phyloP scores from a whole-genome alignment of 2,113 vertebrate species.

The Apodemus speciosus region DNA sequence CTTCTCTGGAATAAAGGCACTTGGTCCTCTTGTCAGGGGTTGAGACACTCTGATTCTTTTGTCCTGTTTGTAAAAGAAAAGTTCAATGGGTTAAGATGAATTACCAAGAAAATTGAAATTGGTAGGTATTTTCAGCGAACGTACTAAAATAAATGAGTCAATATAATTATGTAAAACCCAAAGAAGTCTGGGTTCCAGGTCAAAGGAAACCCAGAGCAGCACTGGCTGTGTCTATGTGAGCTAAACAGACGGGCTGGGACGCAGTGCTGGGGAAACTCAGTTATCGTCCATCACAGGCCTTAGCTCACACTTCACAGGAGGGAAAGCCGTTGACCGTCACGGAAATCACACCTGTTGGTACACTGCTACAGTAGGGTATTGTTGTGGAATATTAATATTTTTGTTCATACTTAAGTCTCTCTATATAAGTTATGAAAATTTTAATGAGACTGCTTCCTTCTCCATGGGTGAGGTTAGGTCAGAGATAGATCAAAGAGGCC shows the following conservation, averaged over 20 bases:
- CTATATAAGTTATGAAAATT: not conserved
- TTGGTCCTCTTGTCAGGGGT: slow-evolving; percentile 89
- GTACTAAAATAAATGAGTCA: slow-evolving; percentile 37
- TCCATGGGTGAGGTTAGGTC: not conserved
- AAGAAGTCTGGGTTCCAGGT: not conserved
- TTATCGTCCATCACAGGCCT: not conserved
- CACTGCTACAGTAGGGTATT: accelerated
- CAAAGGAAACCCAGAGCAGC: not conserved
- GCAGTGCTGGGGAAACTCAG: not conserved
- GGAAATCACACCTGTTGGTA: not conserved
- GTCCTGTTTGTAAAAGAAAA: slow-evolving; percentile 84
- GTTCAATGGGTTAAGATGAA: slow-evolving; percentile 38
- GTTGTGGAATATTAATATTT: slow-evolving; percentile 7
- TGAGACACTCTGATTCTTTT: slow-evolving; percentile 87
- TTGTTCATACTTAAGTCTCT: not conserved
- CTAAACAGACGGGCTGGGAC: no score
- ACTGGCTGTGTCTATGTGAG: not conserved
- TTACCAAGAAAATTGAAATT: slow-evolving; percentile 48
- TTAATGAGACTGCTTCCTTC: not conserved
- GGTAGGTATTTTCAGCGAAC: not conserved
- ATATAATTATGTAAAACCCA: slow-evolving; percentile 6
- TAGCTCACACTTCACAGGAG: not conserved
- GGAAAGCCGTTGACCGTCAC: not conserved
- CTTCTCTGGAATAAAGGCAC: slow-evolving; percentile 93
- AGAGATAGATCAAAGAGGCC: not conserved